These are phyloP conservation scores for Psilopsiagon aymara DNA, from an alignment of 2,113 vertebrate species.

Conservation along the genomic window DNA sequence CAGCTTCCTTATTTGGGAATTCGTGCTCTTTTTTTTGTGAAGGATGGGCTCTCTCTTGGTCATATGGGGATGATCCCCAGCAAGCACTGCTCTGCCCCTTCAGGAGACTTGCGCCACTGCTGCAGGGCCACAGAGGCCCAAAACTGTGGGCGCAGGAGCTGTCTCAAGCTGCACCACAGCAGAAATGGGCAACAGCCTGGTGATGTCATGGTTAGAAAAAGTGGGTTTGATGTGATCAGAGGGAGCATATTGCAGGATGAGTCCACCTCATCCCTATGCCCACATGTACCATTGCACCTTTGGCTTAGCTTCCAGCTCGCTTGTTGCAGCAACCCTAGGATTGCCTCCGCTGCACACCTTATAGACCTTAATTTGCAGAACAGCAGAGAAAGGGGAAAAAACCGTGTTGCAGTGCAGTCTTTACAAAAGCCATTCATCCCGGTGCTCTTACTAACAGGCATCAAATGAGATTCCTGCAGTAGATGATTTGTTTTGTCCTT, in stretches of 20 bases:
- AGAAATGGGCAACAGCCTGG: background rate
- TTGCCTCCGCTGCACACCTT: accelerated
- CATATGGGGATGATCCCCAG: background rate
- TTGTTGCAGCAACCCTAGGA: accelerated
- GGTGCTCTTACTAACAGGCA: slow-evolving; percentile 4
- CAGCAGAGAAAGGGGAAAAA: background rate
- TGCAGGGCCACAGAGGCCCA: background rate
- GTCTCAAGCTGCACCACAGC: background rate
- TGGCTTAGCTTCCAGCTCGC: background rate
- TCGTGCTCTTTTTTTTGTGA: background rate
- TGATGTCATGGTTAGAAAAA: background rate
- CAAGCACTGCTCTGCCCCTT: background rate
- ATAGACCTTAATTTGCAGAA: background rate
- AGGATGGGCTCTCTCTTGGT: background rate
- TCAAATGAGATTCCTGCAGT: slow-evolving; percentile 40
- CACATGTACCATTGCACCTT: accelerated
- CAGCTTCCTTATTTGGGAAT: background rate
- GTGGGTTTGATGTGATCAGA: background rate
- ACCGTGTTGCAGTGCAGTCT: background rate
- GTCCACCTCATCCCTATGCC: background rate
- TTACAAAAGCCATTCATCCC: slow-evolving; percentile 35
- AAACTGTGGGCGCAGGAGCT: background rate
- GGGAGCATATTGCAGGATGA: background rate
- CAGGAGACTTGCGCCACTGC: background rate
- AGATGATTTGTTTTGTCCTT: slow-evolving; percentile 73